Evolutionary conservation across 2,113 vertebrate species (phyloP).

Genomic region (Leptobrachium ailaonicum): DNA sequence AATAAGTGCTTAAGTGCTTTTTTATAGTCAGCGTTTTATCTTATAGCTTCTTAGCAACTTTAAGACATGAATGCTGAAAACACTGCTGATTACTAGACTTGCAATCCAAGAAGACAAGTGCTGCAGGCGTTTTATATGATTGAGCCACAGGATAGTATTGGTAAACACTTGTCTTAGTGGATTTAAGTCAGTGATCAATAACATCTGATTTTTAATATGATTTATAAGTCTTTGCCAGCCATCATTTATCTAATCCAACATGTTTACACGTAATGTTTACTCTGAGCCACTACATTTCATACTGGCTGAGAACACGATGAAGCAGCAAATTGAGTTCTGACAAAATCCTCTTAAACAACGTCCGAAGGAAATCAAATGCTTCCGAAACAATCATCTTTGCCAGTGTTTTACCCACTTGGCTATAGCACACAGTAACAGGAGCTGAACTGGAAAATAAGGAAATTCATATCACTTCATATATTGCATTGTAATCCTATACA

Average conservation of each 20-base stretch:
- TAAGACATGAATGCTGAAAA: neutral
- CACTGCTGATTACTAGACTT: neutral
- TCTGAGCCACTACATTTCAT: slow-evolving; percentile 10
- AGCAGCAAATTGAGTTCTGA: slow-evolving; percentile 49
- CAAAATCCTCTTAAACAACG: slow-evolving; percentile 44
- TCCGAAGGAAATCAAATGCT: slow-evolving; percentile 33
- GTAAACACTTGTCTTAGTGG: slow-evolving; percentile 6
- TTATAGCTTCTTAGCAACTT: too few species aligned
- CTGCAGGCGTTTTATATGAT: slow-evolving; percentile 5
- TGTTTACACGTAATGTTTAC: slow-evolving; percentile 38
- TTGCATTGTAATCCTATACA: neutral
- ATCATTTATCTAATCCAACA: slow-evolving; percentile 36
- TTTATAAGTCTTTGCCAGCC: slow-evolving; percentile 36
- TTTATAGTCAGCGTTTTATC: too few species aligned
- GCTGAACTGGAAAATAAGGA: neutral
- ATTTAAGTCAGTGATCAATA: slow-evolving; percentile 44
- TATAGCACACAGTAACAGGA: neutral
- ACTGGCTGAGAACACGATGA: slow-evolving; percentile 33
- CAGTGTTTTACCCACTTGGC: slow-evolving; percentile 26
- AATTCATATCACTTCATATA: neutral
- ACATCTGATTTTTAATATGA: slow-evolving; percentile 34
- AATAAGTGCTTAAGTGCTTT: too few species aligned
- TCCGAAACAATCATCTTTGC: slow-evolving; percentile 37
- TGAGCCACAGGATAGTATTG: slow-evolving; percentile 7
- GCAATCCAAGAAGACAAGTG: slow-evolving; percentile 2